phyloP scores from a whole-genome alignment of 2,888 invertebrate genomes.

The Julus scandinavius region DNA sequence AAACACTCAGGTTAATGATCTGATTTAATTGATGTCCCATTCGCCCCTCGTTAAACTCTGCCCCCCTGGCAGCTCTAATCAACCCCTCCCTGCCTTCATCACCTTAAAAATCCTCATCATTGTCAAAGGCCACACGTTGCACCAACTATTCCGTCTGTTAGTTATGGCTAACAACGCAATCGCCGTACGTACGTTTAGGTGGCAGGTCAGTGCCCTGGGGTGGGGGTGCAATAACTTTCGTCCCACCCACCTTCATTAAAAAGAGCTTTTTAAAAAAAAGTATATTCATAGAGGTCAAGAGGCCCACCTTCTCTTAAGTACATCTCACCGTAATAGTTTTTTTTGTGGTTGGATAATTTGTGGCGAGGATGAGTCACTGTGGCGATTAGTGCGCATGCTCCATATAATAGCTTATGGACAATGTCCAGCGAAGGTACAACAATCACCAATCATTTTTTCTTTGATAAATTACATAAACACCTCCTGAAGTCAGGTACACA shows the following conservation, averaged over 20 bases:
- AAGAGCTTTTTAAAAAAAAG: neutral
- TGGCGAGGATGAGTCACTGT: neutral
- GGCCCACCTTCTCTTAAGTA: neutral
- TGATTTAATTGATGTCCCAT: neutral
- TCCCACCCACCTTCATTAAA: neutral
- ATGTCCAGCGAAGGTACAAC: neutral
- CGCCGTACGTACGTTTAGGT: neutral
- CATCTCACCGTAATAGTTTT: neutral
- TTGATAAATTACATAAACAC: neutral
- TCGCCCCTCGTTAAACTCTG: neutral
- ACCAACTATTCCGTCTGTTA: neutral
- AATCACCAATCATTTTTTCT: neutral
- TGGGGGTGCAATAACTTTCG: neutral
- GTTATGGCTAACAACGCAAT: neutral
- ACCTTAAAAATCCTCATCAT: neutral
- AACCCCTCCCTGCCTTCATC: neutral
- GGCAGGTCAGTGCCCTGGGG: neutral
- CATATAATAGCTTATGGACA: neutral
- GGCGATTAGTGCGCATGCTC: too few species aligned
- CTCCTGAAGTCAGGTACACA: neutral
- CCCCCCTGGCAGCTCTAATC: neutral
- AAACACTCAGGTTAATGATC: neutral
- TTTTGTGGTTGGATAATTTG: neutral
- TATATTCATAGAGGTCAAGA: neutral
- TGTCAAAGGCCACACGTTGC: neutral